Percentiles rank a stretch among this genome's conserved stretches.
Conservation (phyloP, 2,888 invertebrate species). For the Agriopis leucophaearia region DNA sequence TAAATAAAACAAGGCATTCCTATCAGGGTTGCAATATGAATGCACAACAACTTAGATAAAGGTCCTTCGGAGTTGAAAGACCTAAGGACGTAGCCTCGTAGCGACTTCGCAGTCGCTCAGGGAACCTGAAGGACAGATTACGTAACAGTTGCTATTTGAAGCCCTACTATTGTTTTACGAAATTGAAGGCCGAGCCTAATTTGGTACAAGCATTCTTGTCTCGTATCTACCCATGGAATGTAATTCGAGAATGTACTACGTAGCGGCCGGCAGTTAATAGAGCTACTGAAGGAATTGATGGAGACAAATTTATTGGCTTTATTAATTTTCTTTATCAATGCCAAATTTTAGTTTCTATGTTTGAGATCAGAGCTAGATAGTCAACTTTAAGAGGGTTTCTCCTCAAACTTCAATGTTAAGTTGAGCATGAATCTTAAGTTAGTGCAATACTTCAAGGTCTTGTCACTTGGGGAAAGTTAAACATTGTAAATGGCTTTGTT, state of each 20-base stretch:
- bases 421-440: not conserved
- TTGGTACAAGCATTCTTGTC: not conserved
- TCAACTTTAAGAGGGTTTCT: not conserved
- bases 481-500: not conserved
- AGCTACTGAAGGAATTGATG: not conserved
- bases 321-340: too few relatives aligned
- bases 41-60: constrained; percentile 25
- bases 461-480: constrained; percentile 14
- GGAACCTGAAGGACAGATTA: constrained; percentile 19
- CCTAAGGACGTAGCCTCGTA: constrained; percentile 37
- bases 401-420: not conserved
- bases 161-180: constrained; percentile 25
- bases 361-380: too few relatives aligned
- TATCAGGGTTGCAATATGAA: constrained; percentile 22
- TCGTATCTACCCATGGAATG: not conserved
- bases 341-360: not conserved
- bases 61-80: constrained; percentile 52
- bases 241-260: not conserved
- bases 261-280: too few relatives aligned
- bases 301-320: too few relatives aligned
- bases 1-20: constrained; percentile 14
- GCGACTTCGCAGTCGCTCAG: constrained; percentile 10
- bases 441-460: constrained; percentile 21
- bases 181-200: constrained; percentile 22
- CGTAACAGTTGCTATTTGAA: constrained; percentile 16